Conservation (phyloP, 1,140 invertebrate genomes). For the Zelostemma sp. region DNA sequence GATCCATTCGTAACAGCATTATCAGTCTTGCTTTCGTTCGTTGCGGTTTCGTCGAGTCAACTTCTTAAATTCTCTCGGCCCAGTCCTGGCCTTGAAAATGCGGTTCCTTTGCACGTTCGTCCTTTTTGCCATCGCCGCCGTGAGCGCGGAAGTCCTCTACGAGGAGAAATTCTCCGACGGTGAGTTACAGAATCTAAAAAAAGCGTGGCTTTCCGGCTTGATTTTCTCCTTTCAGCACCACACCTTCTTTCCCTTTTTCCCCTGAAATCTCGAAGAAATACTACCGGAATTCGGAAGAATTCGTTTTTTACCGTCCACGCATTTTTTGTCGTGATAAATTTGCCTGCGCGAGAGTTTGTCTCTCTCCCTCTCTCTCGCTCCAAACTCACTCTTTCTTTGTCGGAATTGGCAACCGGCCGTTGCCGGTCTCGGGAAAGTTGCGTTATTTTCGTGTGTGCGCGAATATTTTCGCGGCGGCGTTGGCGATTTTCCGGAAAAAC, state of each 20-base stretch:
- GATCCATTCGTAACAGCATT: conserved; percentile 39
- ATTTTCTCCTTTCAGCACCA: conserved; percentile 7
- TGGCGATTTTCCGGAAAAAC: neutral
- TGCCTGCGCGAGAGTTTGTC: no score
- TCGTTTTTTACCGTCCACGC: neutral
- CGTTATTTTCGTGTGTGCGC: neutral
- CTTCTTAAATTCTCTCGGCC: conserved; percentile 37
- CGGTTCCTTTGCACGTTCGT: conserved; percentile 69
- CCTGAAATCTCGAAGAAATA: no score
- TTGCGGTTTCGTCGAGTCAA: conserved; percentile 61
- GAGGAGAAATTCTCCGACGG: conserved; percentile 83
- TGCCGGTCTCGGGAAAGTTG: neutral
- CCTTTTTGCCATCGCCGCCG: conserved; percentile 68
- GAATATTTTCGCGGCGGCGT: neutral
- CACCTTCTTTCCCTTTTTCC: conserved; percentile 10
- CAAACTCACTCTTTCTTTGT: neutral
- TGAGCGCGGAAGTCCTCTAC: conserved; percentile 73
- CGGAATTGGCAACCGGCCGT: neutral
- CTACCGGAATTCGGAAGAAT: neutral
- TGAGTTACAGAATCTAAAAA: conserved; percentile 73
- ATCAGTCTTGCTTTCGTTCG: conserved; percentile 55
- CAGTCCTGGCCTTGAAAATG: conserved; percentile 68
- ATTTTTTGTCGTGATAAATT: neutral
- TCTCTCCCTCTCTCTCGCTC: neutral
- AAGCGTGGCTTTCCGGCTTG: conserved; percentile 1